Conservation (phyloP, 2,113 vertebrate genomes). For the Aegithalos caudatus region DNA sequence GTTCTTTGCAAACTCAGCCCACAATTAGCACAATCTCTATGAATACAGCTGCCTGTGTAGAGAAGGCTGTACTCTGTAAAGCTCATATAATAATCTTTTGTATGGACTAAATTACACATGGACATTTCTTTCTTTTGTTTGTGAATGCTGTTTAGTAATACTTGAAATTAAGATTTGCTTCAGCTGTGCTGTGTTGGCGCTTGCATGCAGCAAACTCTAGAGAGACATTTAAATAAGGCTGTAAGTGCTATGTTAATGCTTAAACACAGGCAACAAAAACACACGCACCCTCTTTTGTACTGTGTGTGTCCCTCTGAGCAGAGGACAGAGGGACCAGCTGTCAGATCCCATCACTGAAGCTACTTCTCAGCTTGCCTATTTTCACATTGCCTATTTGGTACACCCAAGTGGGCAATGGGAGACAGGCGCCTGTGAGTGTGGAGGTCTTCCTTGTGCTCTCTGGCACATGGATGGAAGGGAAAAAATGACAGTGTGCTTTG, state of each 20-base stretch:
- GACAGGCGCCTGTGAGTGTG: neutral
- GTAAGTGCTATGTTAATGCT: neutral
- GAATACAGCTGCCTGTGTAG: slow-evolving; percentile 23
- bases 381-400: neutral
- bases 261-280: neutral
- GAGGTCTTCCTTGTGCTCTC: neutral
- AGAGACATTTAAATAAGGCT: neutral
- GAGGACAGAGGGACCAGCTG: neutral
- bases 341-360: neutral
- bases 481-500: neutral
- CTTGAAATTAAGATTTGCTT: slow-evolving; percentile 16
- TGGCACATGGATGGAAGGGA: neutral
- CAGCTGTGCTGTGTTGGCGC: neutral
- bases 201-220: neutral
- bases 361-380: neutral
- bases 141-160: neutral
- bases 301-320: neutral
- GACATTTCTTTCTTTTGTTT: neutral
- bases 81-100: neutral
- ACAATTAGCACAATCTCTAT: slow-evolving; percentile 45
- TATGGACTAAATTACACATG: neutral
- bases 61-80: neutral
- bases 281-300: neutral
- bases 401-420: neutral
- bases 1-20: slow-evolving; percentile 36